Evolutionary conservation across 2,797 vertebrate species (phyloP), one percentile per base, ranked within the genome.

Genomic region (Hoplostethus mediterraneus): DNA sequence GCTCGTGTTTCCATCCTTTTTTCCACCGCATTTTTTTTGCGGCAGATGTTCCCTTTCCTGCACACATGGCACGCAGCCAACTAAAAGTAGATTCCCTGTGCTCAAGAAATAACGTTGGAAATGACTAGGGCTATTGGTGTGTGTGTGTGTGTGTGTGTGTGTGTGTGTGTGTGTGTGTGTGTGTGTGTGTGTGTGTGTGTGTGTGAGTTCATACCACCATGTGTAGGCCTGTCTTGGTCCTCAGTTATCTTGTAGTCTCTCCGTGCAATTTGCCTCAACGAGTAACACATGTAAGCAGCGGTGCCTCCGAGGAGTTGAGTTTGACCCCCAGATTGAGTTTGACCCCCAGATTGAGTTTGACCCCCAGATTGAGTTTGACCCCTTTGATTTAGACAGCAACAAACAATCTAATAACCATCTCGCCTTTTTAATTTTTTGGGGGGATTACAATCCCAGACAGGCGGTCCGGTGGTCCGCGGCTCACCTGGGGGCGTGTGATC

Each of bases 1-100:
- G 66, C 47, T 63, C 51, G 30, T 63, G 21, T 66, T 30, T 42
- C 49, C 9, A 36, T 77, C 47, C 62, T 72, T 44, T n/a, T n/a
- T n/a, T n/a, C n/a, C n/a, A n/a, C n/a, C n/a, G n/a, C 45, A 25
- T 52, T 66, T 68, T 75, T 68, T 75, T 65, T n/a, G 67, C 60
- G 57, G 64, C 85, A 89, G 83, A 82, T 89, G 89, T 88, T 88
- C 51, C 5, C 60, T 48, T 45, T 63, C 28, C 55, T 25, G 40
- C 76, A 80, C 82, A 80, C 75, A 75, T 77, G 77, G 70, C 31
- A 52, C 16, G 42, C 45, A 80, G 66, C 57, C 68, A 42, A n/a
- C 56, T 65, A 56, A 67, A 48, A 68, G 36, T 52, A 54, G 36
- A 21, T 38, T 25, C 47, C n/a, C 8, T 21, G 33, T 36, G 31